Percentiles rank a stretch among this genome's conserved stretches.
Conservation (phyloP, 2,888 invertebrate genomes). For the Trachelus tabidus region DNA sequence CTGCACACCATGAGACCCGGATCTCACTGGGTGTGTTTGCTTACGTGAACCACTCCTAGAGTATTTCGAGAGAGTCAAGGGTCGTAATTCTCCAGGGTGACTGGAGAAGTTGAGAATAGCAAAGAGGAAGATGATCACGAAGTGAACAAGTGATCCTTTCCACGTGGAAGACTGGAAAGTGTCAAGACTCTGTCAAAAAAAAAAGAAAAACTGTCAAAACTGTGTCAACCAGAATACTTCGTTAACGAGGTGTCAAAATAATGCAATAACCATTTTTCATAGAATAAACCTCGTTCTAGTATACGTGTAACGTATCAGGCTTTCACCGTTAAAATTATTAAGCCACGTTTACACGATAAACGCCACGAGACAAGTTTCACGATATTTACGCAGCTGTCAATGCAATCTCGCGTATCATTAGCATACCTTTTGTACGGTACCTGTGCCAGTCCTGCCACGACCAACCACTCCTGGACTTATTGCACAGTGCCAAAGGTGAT, state of each 20-base stretch:
- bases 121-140: background rate
- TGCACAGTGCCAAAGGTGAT: slow-evolving; percentile 26
- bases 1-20: background rate
- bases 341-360: slow-evolving; percentile 13
- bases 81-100: background rate
- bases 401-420: slow-evolving; percentile 36
- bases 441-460: slow-evolving; percentile 1
- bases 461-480: slow-evolving; percentile 1
- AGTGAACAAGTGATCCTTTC: background rate
- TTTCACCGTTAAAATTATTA: slow-evolving; percentile 18
- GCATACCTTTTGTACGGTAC: slow-evolving; percentile 34
- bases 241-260: background rate
- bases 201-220: background rate
- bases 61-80: background rate
- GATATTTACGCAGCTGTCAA: slow-evolving; percentile 36
- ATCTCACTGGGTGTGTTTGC: background rate
- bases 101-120: background rate
- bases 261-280: background rate
- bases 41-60: background rate
- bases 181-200: background rate
- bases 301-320: background rate
- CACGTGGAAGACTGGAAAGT: background rate
- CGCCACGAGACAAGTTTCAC: slow-evolving; percentile 11
- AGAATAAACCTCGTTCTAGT: background rate
- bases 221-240: background rate